phyloP scores from a whole-genome alignment of 2,113 vertebrate species.

The Oryctolagus cuniculus region DNA sequence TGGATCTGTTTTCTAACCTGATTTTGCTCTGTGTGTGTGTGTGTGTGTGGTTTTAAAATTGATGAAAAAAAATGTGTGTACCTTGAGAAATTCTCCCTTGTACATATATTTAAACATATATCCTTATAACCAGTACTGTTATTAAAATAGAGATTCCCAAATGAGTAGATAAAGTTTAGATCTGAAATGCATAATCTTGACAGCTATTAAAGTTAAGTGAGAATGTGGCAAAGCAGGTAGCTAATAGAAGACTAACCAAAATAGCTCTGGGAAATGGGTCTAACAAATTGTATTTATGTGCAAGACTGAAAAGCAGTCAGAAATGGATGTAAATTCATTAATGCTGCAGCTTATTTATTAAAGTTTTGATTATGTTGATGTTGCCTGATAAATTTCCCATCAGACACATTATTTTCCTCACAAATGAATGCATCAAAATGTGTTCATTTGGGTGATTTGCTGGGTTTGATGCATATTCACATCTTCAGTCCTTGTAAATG shows the following conservation, averaged over 20 bases:
- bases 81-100: conserved; percentile 57
- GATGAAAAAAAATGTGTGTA: background rate
- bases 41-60: background rate
- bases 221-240: conserved; percentile 72
- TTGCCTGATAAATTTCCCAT: conserved; percentile 44
- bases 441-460: conserved; percentile 60
- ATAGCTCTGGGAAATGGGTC: conserved; percentile 74
- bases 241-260: conserved; percentile 76
- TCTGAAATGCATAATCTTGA: conserved; percentile 62
- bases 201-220: conserved; percentile 81
- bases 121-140: conserved; percentile 1
- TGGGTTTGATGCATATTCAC: conserved; percentile 58
- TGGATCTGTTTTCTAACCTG: background rate
- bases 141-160: conserved; percentile 69
- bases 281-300: conserved; percentile 72
- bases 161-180: conserved; percentile 66
- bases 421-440: conserved; percentile 56
- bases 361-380: conserved; percentile 65
- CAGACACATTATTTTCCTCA: conserved; percentile 51
- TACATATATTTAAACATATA: conserved; percentile 16
- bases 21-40: background rate
- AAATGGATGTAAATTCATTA: conserved; percentile 54
- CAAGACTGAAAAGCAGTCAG: conserved; percentile 59
- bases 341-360: conserved; percentile 73
- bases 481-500: conserved; percentile 15